Conservation (phyloP, 2,797 vertebrate species). For the Etheostoma perlongum region DNA sequence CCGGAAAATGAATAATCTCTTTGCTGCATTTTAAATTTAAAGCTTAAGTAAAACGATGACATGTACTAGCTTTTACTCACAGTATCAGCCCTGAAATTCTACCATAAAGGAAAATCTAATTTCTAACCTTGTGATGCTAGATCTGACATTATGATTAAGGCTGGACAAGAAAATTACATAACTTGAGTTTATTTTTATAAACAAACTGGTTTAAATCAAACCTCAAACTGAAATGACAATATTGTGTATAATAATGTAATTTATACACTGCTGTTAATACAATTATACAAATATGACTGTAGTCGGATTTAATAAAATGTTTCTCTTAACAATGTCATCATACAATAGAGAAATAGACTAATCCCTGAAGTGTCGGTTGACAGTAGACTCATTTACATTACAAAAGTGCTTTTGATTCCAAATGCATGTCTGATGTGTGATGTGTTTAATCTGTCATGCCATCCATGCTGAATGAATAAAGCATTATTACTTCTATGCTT, state of each 20-base stretch:
- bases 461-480: slow-evolving; percentile 49
- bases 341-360: not conserved
- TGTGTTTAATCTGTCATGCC: slow-evolving; percentile 50
- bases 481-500: slow-evolving; percentile 38
- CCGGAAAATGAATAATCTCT: not conserved
- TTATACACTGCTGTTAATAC: not conserved
- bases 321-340: not conserved
- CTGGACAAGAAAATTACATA: not conserved
- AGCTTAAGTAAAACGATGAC: slow-evolving; percentile 1
- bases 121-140: not conserved
- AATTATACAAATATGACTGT: not conserved
- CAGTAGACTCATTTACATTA: slow-evolving; percentile 25
- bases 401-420: slow-evolving; percentile 17
- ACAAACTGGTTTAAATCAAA: not conserved
- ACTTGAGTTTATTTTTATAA: not conserved
- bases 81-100: not conserved
- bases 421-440: slow-evolving; percentile 19
- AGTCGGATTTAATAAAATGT: not conserved
- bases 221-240: not conserved
- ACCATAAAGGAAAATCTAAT: not conserved
- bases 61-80: not conserved
- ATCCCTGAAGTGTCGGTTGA: slow-evolving; percentile 8
- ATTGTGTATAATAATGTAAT: not conserved
- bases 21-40: slow-evolving; percentile 23
- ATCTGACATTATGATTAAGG: not conserved